Conservation (phyloP, 2,113 vertebrate species). For the Mohoua ochrocephala region DNA sequence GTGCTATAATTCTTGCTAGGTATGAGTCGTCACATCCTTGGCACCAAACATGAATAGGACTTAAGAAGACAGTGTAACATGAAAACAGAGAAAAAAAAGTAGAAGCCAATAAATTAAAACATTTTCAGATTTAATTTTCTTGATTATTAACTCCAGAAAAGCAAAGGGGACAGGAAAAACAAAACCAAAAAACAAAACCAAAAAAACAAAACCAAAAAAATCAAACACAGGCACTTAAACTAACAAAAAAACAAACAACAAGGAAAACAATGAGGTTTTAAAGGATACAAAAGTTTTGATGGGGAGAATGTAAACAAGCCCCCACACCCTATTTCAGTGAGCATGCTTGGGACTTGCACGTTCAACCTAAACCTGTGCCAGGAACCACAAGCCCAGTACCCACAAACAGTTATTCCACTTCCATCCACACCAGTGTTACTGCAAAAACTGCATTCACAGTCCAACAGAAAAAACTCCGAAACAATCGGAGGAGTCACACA, state of each 20-base stretch:
- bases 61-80: background rate
- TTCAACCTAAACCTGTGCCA: background rate
- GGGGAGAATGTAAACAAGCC: background rate
- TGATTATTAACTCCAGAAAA: background rate
- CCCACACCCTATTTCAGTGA: background rate
- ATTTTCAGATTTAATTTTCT: background rate
- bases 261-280: background rate
- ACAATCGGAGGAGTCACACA: background rate
- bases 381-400: background rate
- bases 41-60: background rate
- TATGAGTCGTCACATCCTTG: background rate
- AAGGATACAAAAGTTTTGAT: background rate
- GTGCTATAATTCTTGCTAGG: background rate
- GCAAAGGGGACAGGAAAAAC: background rate
- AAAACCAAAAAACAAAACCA: background rate
- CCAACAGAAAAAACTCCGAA: background rate
- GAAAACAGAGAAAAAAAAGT: background rate
- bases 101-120: background rate
- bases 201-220: background rate
- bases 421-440: background rate
- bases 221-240: background rate
- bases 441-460: background rate
- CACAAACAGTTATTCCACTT: background rate
- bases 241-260: background rate
- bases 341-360: fast-evolving